Conservation (phyloP, 2,888 invertebrate genomes). For the Limenitis camilla region DNA sequence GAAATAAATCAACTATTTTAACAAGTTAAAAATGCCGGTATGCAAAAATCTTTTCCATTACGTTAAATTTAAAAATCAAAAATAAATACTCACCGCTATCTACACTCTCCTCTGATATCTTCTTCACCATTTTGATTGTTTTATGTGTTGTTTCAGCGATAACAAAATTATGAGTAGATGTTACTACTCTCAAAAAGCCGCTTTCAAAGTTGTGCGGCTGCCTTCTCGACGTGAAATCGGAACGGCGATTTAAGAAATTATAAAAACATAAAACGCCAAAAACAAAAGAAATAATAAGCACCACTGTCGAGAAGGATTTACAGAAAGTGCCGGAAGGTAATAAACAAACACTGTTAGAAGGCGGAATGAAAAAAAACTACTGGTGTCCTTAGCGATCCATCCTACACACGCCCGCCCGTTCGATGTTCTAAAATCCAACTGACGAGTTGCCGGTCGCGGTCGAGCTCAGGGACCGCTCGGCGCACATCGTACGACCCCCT, state of each 20-base stretch:
- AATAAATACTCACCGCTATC: constrained; percentile 66
- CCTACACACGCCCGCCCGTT: constrained; percentile 72
- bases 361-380: constrained; percentile 76
- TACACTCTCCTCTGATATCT: constrained; percentile 74
- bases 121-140: constrained; percentile 70
- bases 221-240: constrained; percentile 73
- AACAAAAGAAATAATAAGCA: constrained; percentile 52
- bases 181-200: constrained; percentile 71
- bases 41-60: neutral
- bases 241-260: constrained; percentile 56
- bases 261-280: constrained; percentile 53
- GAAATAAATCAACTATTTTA: neutral
- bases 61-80: neutral
- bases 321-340: constrained; percentile 65
- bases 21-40: neutral
- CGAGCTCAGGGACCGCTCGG: constrained; percentile 35
- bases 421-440: constrained; percentile 75
- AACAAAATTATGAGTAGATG: constrained; percentile 63
- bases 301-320: constrained; percentile 70
- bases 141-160: constrained; percentile 61
- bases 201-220: constrained; percentile 71
- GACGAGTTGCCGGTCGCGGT: constrained; percentile 41
- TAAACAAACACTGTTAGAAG: constrained; percentile 71
- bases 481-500: constrained; percentile 35
- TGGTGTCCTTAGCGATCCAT: constrained; percentile 74